Evolutionary conservation across 2,888 invertebrate species (phyloP), one percentile per base, ranked within the genome.

Genomic region (Eustalomyia histrio): DNA sequence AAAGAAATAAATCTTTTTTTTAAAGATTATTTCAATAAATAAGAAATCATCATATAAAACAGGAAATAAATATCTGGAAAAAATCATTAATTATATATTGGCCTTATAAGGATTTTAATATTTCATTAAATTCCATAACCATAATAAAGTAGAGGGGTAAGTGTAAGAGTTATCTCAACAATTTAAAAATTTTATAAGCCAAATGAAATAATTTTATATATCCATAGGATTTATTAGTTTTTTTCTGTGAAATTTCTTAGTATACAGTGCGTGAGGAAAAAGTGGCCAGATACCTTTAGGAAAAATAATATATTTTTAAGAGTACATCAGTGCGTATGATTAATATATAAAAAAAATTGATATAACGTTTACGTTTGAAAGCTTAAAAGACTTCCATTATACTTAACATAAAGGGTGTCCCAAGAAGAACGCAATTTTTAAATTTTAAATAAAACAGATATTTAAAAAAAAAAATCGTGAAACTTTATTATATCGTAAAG

Each of bases 1-100:
- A 24, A 16, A 5, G 29, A 50, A 21, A 75, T 79, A 79, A 74
- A 79, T 79, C 79, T 69, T 61, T 39, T 65, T 18, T 47, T 5
- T 5, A 47, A 43, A 5, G 14, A 29, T 47, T 63, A 52, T 43
- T 21, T 50, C 18, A 24, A 55, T 29, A 53, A 43, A 17, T 39
- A 39, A 17, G 12, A 60, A 35, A 35, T 24, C 8, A 33, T 33
- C 10, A 39, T 18, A 17, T 35, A 39, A n/a, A 18, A 39, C 39
- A 60, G 60, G 60, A 60, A 60, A 60, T 60, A 58, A 9, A 60
- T 60, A n/a, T 3, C 17, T 8, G 4, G 21, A 33, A 16, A 8
- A 12, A 35, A 17, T 39, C 60, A 60, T 60, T 60, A 39, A 18
- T 18, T 33, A 3, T n/a, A n/a, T 12, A 16, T 10, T 53, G 21